Conservation (phyloP, 1,140 invertebrate species). For the Trinorchestia longiramus region DNA sequence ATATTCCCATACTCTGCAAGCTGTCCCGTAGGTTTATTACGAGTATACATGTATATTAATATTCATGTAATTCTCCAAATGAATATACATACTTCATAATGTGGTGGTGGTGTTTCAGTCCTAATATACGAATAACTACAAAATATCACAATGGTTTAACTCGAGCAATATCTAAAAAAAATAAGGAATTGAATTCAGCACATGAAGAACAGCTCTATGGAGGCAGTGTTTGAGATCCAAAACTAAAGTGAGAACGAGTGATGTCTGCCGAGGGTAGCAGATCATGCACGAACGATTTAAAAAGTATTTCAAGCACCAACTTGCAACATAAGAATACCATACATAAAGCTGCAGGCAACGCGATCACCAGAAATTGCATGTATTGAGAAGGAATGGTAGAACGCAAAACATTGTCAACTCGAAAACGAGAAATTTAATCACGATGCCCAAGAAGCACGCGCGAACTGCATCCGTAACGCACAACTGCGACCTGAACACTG, state of each 20-base stretch:
- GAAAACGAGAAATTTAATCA: neutral
- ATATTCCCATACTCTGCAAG: no score
- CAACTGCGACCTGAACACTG: neutral
- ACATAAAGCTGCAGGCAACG: neutral
- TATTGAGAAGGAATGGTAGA: neutral
- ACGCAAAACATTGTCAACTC: neutral
- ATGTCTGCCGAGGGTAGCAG: neutral
- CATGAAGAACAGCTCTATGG: neutral
- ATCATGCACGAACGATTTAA: neutral
- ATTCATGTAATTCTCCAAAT: neutral
- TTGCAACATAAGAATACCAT: neutral
- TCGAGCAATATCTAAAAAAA: neutral
- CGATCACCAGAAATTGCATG: neutral
- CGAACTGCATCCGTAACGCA: neutral
- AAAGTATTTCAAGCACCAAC: neutral
- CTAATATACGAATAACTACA: no score
- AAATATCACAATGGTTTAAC: neutral
- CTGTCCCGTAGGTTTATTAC: no score
- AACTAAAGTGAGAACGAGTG: slow-evolving; percentile 9
- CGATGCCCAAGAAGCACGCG: neutral
- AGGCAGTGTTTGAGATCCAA: neutral
- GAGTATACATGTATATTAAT: neutral
- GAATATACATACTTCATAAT: neutral
- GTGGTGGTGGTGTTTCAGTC: neutral
- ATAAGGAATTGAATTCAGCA: neutral